Conservation (phyloP, 2,797 vertebrate genomes). For the Staurois parvus region DNA sequence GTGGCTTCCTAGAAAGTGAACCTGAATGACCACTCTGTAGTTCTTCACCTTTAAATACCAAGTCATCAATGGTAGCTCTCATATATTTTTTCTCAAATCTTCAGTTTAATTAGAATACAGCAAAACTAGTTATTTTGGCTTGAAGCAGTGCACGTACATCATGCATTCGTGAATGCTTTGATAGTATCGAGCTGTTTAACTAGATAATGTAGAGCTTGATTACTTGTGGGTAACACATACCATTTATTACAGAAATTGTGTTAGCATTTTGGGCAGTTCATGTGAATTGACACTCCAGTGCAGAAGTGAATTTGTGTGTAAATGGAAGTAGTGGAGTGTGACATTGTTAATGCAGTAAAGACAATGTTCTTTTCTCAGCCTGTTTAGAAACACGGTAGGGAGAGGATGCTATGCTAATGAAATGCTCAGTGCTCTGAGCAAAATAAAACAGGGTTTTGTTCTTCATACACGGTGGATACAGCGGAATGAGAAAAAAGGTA, state of each 20-base stretch:
- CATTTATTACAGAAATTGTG: not conserved
- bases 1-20: too few species aligned
- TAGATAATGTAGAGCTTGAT: not conserved
- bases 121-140: not conserved
- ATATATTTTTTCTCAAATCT: too few species aligned
- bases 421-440: not conserved
- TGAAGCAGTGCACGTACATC: not conserved
- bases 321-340: not conserved
- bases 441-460: not conserved
- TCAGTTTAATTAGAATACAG: too few species aligned
- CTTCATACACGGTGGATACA: not conserved
- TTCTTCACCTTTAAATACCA: too few species aligned
- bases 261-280: not conserved
- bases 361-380: not conserved
- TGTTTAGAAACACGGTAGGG: not conserved
- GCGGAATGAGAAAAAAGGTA: slow-evolving; percentile 12
- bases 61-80: too few species aligned
- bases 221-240: not conserved
- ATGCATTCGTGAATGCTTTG: not conserved
- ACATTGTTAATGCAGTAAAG: not conserved
- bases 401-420: slow-evolving; percentile 3
- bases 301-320: not conserved
- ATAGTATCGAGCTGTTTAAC: not conserved
- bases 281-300: slow-evolving; percentile 2
- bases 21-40: too few species aligned